A percentile compares a stretch with the other conserved stretches of the same genome.
phyloP scores from a whole-genome alignment of 2,888 invertebrate genomes.

The Chaetogeoica ovagalla region DNA sequence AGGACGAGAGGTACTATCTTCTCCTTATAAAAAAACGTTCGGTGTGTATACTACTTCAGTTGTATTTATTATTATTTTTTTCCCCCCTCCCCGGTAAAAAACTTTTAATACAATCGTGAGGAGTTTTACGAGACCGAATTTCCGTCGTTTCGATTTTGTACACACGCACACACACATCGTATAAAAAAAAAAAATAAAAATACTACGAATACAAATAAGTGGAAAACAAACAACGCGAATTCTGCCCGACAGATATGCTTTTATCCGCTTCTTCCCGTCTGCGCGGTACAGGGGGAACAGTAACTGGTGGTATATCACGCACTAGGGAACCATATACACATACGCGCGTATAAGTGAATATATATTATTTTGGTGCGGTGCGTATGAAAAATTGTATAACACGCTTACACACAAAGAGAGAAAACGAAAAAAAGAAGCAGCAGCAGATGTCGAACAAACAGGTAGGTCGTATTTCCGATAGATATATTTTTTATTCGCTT shows the following conservation, averaged over 20 bases:
- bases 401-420: neutral
- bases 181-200: conserved; percentile 15
- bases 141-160: neutral
- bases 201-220: conserved; percentile 35
- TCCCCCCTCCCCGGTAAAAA: neutral
- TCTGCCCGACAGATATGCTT: neutral
- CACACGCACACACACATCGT: neutral
- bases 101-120: conserved; percentile 37
- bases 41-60: neutral
- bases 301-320: neutral
- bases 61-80: neutral
- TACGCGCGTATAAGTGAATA: conserved; percentile 30
- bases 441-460: neutral
- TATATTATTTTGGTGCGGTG: conserved; percentile 13
- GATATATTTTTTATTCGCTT: conserved; percentile 15
- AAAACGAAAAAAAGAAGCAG: neutral
- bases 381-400: conserved; percentile 31
- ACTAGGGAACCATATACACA: conserved; percentile 31
- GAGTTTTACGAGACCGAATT: conserved; percentile 17
- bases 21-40: neutral
- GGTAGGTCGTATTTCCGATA: conserved; percentile 33
- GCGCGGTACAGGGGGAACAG: no score
- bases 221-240: conserved; percentile 35
- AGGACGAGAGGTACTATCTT: neutral
- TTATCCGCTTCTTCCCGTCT: neutral